Percentiles rank a stretch among this genome's conserved stretches.
Conservation (phyloP, 2,113 vertebrate species). For the Macaca fascicularis region DNA sequence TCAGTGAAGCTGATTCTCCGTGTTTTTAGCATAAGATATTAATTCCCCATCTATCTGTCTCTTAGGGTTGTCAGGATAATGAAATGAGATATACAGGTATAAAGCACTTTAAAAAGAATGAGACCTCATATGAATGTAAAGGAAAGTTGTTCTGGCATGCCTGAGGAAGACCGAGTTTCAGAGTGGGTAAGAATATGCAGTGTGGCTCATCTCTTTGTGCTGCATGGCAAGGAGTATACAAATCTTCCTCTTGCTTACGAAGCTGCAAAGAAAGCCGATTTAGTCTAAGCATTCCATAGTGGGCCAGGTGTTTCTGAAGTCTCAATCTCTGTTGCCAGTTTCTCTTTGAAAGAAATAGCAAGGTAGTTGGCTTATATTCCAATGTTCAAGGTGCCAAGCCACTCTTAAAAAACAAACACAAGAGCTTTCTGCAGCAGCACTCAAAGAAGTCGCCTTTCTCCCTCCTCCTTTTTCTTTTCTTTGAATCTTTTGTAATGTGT, state of each 20-base stretch:
- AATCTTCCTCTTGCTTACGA: neutral
- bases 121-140: neutral
- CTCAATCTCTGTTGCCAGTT: slow-evolving; percentile 10
- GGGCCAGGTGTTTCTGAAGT: neutral
- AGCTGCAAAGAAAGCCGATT: neutral
- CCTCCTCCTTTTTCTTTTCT: slow-evolving; percentile 21
- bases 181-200: neutral
- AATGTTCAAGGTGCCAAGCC: slow-evolving; percentile 1
- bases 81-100: neutral
- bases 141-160: neutral
- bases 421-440: neutral
- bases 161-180: neutral
- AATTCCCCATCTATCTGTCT: neutral
- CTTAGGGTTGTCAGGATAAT: neutral
- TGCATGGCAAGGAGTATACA: neutral
- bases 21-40: neutral
- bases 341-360: slow-evolving; percentile 53
- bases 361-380: slow-evolving; percentile 6
- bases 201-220: neutral
- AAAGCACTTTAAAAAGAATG: neutral
- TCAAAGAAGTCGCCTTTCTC: neutral
- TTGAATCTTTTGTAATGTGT: slow-evolving; percentile 38
- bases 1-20: neutral
- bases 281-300: neutral
- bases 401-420: slow-evolving; percentile 5